phyloP scores from a whole-genome alignment of 2,888 invertebrate species.

The Dryobotodes eremita region DNA sequence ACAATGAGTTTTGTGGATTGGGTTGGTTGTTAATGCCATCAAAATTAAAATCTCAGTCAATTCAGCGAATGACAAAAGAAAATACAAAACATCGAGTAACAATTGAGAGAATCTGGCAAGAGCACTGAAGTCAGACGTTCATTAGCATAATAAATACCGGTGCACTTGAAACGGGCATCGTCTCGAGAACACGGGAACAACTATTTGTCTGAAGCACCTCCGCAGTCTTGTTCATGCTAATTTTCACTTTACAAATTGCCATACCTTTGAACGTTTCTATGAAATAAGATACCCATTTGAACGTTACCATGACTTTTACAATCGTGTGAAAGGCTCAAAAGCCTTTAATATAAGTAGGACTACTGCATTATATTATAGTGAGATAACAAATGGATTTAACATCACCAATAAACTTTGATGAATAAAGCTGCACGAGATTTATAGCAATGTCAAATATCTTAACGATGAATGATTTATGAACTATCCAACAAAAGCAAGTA shows the following conservation, averaged over 20 bases:
- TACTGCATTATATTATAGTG: constrained; percentile 21
- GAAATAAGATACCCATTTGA: constrained; percentile 51
- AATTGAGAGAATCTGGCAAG: constrained; percentile 68
- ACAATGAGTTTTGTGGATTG: constrained; percentile 26
- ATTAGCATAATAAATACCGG: constrained; percentile 85
- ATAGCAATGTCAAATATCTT: constrained; percentile 28
- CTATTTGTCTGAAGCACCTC: constrained; percentile 80
- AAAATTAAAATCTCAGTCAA: constrained; percentile 40
- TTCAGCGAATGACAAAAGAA: constrained; percentile 38
- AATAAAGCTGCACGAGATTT: constrained; percentile 9
- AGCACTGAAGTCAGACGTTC: constrained; percentile 76
- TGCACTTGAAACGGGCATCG: constrained; percentile 69
- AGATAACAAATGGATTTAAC: constrained; percentile 22
- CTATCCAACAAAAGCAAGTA: constrained; percentile 7
- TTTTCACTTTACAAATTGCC: constrained; percentile 79
- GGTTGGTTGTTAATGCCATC: constrained; percentile 21
- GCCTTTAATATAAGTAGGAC: constrained; percentile 26
- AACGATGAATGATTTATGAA: constrained; percentile 36
- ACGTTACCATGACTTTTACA: constrained; percentile 36
- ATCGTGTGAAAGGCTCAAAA: constrained; percentile 40
- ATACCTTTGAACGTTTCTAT: constrained; percentile 57
- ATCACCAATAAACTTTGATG: constrained; percentile 22
- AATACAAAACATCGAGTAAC: constrained; percentile 50
- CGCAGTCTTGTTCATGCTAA: constrained; percentile 80
- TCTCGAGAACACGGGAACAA: constrained; percentile 74